Conservation (phyloP, 2,797 vertebrate genomes). For the Prionace glauca region DNA sequence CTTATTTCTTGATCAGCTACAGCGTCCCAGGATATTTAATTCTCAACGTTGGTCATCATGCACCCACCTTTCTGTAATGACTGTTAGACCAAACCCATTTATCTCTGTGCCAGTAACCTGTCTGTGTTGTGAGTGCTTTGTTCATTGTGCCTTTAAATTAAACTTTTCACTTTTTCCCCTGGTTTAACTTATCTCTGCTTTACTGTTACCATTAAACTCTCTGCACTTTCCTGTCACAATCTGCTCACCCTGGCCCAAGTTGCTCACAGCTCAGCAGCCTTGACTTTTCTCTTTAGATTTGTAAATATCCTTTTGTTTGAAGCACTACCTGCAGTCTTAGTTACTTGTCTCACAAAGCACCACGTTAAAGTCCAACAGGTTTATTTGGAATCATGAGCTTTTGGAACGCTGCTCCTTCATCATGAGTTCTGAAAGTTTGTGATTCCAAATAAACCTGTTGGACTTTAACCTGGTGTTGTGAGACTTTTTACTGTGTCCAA, state of each 20-base stretch:
- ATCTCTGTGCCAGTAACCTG: not conserved
- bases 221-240: not conserved
- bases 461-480: too few species aligned
- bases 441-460: too few species aligned
- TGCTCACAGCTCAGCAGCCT: not conserved
- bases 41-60: not conserved
- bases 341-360: too few species aligned
- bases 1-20: too few species aligned
- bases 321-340: too few species aligned
- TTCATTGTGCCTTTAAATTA: not conserved
- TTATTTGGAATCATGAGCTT: too few species aligned
- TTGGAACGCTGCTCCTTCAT: too few species aligned
- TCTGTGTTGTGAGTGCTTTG: not conserved
- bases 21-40: not conserved
- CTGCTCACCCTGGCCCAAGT: not conserved
- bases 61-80: not conserved
- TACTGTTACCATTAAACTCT: not conserved
- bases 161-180: not conserved
- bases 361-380: too few species aligned
- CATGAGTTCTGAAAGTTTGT: too few species aligned
- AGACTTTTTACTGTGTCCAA: too few species aligned
- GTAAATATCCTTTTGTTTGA: not conserved
- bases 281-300: not conserved
- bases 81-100: not conserved
- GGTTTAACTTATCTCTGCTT: not conserved